These are phyloP conservation scores for Andrena trimmerana DNA, from an alignment of 2,888 invertebrate genomes.

Conservation along the genomic window DNA sequence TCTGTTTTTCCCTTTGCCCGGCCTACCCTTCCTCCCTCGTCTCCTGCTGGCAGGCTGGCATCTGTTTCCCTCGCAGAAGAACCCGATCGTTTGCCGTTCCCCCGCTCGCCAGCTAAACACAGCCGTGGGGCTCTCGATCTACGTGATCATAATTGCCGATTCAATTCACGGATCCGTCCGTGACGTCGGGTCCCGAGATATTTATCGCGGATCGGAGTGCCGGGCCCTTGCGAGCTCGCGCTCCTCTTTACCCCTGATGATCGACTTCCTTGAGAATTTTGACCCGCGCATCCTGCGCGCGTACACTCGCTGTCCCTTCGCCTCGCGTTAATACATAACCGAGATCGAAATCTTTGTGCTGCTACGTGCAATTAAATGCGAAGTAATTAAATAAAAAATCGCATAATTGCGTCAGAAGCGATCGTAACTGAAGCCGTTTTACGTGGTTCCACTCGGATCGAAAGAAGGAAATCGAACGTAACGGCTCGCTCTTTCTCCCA, in stretches of 20 bases:
- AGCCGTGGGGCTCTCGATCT: conserved; percentile 20
- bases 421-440: background rate
- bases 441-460: background rate
- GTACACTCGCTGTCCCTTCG: background rate
- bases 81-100: conserved; percentile 28
- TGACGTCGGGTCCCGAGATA: conserved; percentile 29
- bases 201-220: conserved; percentile 1
- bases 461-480: background rate
- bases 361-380: background rate
- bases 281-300: conserved; percentile 9
- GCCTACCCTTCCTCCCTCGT: conserved; percentile 1
- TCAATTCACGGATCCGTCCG: conserved; percentile 47
- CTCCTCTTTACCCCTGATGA: conserved; percentile 4
- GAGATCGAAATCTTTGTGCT: background rate
- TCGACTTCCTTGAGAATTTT: conserved; percentile 43
- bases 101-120: conserved; percentile 29
- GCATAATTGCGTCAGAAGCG: background rate
- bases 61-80: conserved; percentile 15
- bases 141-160: conserved; percentile 54
- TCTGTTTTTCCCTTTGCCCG: conserved; percentile 1
- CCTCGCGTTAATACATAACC: background rate
- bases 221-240: background rate
- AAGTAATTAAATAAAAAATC: no score
- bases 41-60: conserved; percentile 4
- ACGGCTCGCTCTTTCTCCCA: background rate